Percentiles rank a stretch among this genome's conserved stretches.
These are phyloP conservation scores for Cryptus viduatorius DNA, from an alignment of 2,888 invertebrate genomes.

Conservation along the genomic window DNA sequence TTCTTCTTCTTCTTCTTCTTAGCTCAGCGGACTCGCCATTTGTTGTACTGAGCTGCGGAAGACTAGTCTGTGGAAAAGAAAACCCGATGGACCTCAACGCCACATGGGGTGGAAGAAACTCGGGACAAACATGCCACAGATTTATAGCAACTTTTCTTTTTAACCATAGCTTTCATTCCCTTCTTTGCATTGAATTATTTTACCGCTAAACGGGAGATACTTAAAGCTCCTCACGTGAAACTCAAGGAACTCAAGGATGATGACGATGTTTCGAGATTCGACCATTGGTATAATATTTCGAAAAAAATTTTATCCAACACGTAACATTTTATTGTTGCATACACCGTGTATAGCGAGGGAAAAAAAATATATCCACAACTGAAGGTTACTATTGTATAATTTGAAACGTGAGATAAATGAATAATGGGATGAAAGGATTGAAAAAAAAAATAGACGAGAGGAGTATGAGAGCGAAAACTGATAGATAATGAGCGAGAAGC, in stretches of 20 bases:
- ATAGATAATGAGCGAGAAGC: slow-evolving; percentile 41
- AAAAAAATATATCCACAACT: neutral
- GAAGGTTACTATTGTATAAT: neutral
- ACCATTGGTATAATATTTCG: neutral
- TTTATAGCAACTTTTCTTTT: slow-evolving; percentile 52
- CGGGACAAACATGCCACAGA: slow-evolving; percentile 62
- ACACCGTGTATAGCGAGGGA: no score
- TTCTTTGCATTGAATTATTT: slow-evolving; percentile 23
- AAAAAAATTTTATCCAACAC: neutral
- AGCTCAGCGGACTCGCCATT: slow-evolving; percentile 48
- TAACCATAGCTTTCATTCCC: neutral
- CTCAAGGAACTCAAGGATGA: neutral
- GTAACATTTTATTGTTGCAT: no score
- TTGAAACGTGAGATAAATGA: slow-evolving; percentile 20
- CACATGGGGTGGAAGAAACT: slow-evolving; percentile 43
- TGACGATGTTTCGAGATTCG: neutral
- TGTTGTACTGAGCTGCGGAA: slow-evolving; percentile 39
- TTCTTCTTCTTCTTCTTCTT: slow-evolving; percentile 39
- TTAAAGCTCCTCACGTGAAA: neutral
- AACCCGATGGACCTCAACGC: slow-evolving; percentile 26
- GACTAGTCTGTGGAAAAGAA: slow-evolving; percentile 32
- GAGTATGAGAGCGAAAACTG: slow-evolving; percentile 39
- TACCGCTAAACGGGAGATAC: slow-evolving; percentile 4
- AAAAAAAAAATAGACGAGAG: slow-evolving; percentile 6
- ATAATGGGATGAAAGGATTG: slow-evolving; percentile 11